Percentiles rank a stretch among this genome's conserved stretches.
Conservation (phyloP, 2,888 invertebrate genomes). For the Sussaba pulchella region DNA sequence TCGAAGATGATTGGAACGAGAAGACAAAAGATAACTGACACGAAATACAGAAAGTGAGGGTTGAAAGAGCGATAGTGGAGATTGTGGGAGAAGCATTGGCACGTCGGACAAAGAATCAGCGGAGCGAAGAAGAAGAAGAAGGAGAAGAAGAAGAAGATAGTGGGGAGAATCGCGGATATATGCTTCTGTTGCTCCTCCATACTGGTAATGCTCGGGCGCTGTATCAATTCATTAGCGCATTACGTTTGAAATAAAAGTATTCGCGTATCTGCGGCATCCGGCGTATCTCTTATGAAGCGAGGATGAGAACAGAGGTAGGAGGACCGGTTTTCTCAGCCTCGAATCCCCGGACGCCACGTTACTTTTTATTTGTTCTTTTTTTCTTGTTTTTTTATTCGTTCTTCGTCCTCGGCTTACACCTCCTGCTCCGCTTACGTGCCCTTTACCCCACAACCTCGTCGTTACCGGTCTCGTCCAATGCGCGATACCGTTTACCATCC, state of each 20-base stretch:
- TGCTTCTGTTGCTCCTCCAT: constrained; percentile 27
- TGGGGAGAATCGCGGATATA: constrained; percentile 20
- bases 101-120: not conserved
- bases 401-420: constrained; percentile 43
- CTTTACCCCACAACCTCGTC: constrained; percentile 45
- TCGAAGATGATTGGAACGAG: not conserved
- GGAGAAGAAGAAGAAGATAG: constrained; percentile 36
- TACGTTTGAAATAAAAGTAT: constrained; percentile 80
- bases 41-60: not conserved
- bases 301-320: constrained; percentile 68
- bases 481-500: constrained; percentile 46
- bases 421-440: constrained; percentile 57
- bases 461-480: constrained; percentile 23
- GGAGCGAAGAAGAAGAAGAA: constrained; percentile 18
- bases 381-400: constrained; percentile 39
- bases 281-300: constrained; percentile 75
- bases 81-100: constrained; percentile 17
- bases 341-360: constrained; percentile 62
- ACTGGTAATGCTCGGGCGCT: constrained; percentile 69
- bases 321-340: constrained; percentile 76
- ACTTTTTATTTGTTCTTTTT: constrained; percentile 57
- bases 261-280: constrained; percentile 79
- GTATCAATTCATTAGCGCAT: constrained; percentile 83
- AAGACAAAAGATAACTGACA: constrained; percentile 12
- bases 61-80: constrained; percentile 32